Conservation (phyloP, 2,888 invertebrate genomes). For the Tinea trinotella region DNA sequence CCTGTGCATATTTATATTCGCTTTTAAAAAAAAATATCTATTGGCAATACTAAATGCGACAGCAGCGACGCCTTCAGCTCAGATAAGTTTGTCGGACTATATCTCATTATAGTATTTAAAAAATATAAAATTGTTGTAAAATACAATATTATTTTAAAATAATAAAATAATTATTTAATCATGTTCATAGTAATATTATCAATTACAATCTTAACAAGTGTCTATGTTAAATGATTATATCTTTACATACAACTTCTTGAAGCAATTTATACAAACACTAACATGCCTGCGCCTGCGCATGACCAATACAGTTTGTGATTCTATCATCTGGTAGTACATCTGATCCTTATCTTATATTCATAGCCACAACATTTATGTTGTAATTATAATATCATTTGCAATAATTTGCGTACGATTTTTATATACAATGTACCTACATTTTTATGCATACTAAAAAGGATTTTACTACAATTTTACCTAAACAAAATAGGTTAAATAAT, state of each 20-base stretch:
- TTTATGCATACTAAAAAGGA: neutral
- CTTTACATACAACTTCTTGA: neutral
- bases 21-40: too few species aligned
- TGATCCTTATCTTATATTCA: constrained; percentile 12
- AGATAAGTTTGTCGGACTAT: too few species aligned
- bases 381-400: constrained; percentile 11
- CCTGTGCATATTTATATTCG: too few species aligned
- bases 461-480: too few species aligned
- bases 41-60: too few species aligned
- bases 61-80: too few species aligned
- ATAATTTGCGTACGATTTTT: neutral
- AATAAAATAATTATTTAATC: neutral
- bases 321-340: constrained; percentile 5
- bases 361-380: constrained; percentile 9
- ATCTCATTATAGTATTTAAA: too few species aligned
- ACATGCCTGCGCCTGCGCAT: neutral
- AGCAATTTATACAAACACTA: neutral
- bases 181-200: neutral
- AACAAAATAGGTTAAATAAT: too few species aligned
- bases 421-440: neutral
- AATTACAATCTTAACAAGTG: neutral
- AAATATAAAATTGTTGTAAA: too few species aligned
- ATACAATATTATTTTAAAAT: too few species aligned
- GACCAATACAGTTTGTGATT: neutral
- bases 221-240: neutral